A percentile compares a stretch with the other conserved stretches of the same genome.
Conservation (phyloP, 2,113 vertebrate genomes). For the Gila orcuttii region DNA sequence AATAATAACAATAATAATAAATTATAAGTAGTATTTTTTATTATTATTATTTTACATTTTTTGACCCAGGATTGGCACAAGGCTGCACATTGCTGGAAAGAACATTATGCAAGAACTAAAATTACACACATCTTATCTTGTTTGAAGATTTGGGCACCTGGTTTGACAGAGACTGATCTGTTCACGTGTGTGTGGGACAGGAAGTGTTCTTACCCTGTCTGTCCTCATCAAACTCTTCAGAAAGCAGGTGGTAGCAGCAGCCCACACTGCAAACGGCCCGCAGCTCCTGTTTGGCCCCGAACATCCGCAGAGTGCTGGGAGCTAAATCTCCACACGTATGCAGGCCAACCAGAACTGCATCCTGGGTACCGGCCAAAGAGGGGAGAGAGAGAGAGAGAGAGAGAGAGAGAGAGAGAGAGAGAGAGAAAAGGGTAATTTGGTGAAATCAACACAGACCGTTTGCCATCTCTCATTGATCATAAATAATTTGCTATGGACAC, state of each 20-base stretch:
- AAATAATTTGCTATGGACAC: slow-evolving; percentile 10
- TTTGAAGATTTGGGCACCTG: background rate
- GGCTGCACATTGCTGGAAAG: background rate
- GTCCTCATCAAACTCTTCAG: slow-evolving; percentile 88
- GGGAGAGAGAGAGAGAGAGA: slow-evolving; percentile 1
- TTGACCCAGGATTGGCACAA: background rate
- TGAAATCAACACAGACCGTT: slow-evolving; percentile 1
- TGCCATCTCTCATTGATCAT: slow-evolving; percentile 27
- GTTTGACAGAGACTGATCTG: background rate
- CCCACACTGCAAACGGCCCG: slow-evolving; percentile 92
- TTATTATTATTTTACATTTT: no score
- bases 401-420: slow-evolving; percentile 5
- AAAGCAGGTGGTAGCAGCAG: slow-evolving; percentile 96
- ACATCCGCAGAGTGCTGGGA: slow-evolving; percentile 82
- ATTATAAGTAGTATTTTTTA: background rate
- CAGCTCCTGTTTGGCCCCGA: slow-evolving; percentile 85
- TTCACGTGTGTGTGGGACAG: slow-evolving; percentile 22
- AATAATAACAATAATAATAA: background rate
- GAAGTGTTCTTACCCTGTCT: slow-evolving; percentile 72
- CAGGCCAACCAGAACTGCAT: slow-evolving; percentile 90
- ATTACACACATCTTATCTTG: background rate
- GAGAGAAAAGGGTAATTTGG: background rate
- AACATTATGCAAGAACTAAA: background rate
- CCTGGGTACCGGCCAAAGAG: slow-evolving; percentile 69
- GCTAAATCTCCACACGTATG: slow-evolving; percentile 97